Conservation (phyloP, 2,888 invertebrate genomes). For the Adineta ricciae region DNA sequence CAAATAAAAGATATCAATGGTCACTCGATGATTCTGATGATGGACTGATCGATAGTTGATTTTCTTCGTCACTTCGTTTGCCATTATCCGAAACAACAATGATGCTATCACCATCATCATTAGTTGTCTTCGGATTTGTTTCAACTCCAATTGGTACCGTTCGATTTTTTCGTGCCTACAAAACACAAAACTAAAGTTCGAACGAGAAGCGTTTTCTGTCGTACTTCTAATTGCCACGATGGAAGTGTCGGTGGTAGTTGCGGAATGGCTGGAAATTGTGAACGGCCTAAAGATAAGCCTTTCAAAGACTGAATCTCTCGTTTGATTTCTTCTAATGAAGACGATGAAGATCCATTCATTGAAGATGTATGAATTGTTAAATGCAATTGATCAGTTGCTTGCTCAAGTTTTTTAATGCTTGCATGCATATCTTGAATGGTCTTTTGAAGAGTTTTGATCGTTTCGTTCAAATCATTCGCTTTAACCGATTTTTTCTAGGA, state of each 20-base stretch:
- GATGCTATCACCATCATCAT: neutral
- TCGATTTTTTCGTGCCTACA: neutral
- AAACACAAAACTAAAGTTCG: too few species aligned
- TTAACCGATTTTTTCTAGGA: neutral
- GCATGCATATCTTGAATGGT: neutral
- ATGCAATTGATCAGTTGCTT: neutral
- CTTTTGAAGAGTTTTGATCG: neutral
- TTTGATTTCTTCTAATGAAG: constrained; percentile 17
- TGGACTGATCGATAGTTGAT: neutral
- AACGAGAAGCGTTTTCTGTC: neutral
- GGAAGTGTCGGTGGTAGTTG: constrained; percentile 20
- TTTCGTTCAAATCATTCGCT: neutral
- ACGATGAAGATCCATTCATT: neutral
- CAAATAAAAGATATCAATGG: neutral
- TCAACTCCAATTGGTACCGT: neutral
- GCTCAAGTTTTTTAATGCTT: neutral
- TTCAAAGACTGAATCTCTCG: constrained; percentile 27
- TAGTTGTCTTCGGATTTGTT: neutral
- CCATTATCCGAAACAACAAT: neutral
- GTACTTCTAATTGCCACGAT: constrained; percentile 29
- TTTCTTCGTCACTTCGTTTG: neutral
- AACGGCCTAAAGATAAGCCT: constrained; percentile 21
- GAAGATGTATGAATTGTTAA: neutral
- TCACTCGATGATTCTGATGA: neutral
- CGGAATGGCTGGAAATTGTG: constrained; percentile 32